A percentile compares a stretch with the other conserved stretches of the same genome.
Evolutionary conservation across 2,797 vertebrate species (phyloP).

Genomic region (Hozukius guyotensis): DNA sequence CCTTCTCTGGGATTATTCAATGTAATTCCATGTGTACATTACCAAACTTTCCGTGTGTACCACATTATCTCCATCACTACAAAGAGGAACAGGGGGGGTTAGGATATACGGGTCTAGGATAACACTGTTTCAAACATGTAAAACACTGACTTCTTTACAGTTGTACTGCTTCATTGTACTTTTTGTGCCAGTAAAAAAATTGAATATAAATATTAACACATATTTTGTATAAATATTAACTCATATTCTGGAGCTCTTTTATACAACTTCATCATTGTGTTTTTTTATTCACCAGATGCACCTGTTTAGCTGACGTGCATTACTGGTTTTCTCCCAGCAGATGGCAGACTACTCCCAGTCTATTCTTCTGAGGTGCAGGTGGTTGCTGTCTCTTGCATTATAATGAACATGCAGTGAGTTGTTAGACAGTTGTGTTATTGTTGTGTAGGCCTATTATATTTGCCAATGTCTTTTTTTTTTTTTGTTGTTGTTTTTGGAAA

Average conservation of each 20-base stretch:
- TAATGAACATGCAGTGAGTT: not conserved
- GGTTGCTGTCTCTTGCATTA: not conserved
- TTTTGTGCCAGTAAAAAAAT: too few species aligned
- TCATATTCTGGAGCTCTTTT: not conserved
- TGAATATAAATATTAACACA: too few species aligned
- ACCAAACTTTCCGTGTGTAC: too few species aligned
- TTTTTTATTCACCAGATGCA: not conserved
- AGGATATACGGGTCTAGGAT: too few species aligned
- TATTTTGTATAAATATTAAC: not conserved
- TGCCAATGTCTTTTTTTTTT: not conserved
- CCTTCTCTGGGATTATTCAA: too few species aligned
- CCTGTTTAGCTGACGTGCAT: slow-evolving; percentile 6
- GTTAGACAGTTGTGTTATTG: not conserved
- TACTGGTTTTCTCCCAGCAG: slow-evolving; percentile 54
- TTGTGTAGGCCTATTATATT: not conserved
- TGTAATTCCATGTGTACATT: too few species aligned
- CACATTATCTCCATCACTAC: too few species aligned
- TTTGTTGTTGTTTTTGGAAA: not conserved
- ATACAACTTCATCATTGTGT: not conserved
- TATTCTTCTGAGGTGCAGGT: not conserved
- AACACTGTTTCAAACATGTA: too few species aligned
- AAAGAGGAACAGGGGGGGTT: too few species aligned
- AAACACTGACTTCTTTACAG: too few species aligned
- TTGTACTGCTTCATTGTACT: too few species aligned
- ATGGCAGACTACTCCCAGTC: slow-evolving; percentile 46